Conservation (phyloP, 2,113 vertebrate species). For the Solea senegalensis region DNA sequence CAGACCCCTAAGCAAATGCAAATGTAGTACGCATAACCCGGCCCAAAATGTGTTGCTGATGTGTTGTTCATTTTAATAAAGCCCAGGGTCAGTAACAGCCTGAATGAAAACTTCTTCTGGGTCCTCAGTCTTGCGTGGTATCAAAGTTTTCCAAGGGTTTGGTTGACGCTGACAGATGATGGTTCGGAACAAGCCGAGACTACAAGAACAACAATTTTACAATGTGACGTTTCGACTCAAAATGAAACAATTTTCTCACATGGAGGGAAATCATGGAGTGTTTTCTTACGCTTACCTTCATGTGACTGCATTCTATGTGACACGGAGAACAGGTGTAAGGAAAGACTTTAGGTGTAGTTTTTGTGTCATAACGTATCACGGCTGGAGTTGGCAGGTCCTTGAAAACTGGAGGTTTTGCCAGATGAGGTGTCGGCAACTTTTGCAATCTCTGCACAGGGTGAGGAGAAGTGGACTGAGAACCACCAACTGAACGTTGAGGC, state of each 20-base stretch:
- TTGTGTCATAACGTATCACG: conserved; percentile 96
- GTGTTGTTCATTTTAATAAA: too few species aligned
- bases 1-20: too few species aligned
- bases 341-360: conserved; percentile 89
- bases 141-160: too few species aligned
- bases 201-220: neutral
- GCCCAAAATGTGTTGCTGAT: too few species aligned
- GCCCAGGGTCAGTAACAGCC: too few species aligned
- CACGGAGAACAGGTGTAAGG: conserved; percentile 97
- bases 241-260: neutral
- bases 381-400: conserved; percentile 86
- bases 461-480: neutral
- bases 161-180: too few species aligned
- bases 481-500: neutral
- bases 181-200: too few species aligned
- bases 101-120: too few species aligned
- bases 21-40: too few species aligned
- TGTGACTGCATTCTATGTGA: conserved; percentile 90
- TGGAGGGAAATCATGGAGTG: conserved; percentile 1
- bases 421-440: neutral
- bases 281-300: conserved; percentile 89
- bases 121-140: too few species aligned
- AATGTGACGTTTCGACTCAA: neutral
- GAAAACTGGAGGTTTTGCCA: conserved; percentile 9
- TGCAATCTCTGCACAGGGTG: neutral